Evolutionary conservation across 2,797 vertebrate genomes (phyloP).

Genomic region (Tenualosa ilisha): DNA sequence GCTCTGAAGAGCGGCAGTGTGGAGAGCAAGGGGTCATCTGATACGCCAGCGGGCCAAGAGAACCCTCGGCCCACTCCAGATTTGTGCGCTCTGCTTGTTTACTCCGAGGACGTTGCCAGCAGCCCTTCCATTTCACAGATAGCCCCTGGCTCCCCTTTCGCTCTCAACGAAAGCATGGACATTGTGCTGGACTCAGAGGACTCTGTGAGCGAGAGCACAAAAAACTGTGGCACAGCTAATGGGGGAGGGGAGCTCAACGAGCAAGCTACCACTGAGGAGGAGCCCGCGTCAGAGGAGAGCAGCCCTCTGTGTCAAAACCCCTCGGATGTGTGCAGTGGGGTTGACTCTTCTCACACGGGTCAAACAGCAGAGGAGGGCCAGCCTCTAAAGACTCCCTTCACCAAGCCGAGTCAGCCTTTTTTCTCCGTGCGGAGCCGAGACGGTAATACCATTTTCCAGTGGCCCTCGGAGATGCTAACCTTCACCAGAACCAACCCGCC

Average conservation of each 20-base stretch:
- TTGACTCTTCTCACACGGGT: conserved; percentile 11
- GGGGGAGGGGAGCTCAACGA: conserved; percentile 35
- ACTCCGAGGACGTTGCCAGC: conserved; percentile 51
- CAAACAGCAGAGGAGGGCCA: conserved; percentile 45
- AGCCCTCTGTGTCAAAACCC: conserved; percentile 39
- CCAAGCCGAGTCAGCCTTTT: conserved; percentile 71
- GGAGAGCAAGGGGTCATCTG: conserved; percentile 57
- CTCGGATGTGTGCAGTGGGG: conserved; percentile 49
- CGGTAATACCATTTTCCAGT: conserved; percentile 80
- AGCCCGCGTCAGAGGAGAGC: conserved; percentile 30
- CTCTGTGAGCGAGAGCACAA: conserved; percentile 38
- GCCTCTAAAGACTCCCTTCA: conserved; percentile 31
- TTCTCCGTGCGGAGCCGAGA: conserved; percentile 79
- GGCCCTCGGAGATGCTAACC: conserved; percentile 85
- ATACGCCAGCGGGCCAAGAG: conserved; percentile 50
- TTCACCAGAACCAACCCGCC: conserved; percentile 79
- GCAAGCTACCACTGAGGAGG: conserved; percentile 25
- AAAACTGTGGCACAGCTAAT: conserved; percentile 32
- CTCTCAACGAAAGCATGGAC: conserved; percentile 33
- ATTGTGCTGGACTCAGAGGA: conserved; percentile 41
- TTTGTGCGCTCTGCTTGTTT: conserved; percentile 57
- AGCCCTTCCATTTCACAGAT: conserved; percentile 41
- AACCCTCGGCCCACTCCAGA: conserved; percentile 45
- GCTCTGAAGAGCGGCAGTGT: conserved; percentile 42
- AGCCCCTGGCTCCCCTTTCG: conserved; percentile 31